Evolutionary conservation across 2,888 invertebrate genomes (phyloP), one percentile per base, ranked within the genome.

Genomic region (Drosophila nr. medialis): DNA sequence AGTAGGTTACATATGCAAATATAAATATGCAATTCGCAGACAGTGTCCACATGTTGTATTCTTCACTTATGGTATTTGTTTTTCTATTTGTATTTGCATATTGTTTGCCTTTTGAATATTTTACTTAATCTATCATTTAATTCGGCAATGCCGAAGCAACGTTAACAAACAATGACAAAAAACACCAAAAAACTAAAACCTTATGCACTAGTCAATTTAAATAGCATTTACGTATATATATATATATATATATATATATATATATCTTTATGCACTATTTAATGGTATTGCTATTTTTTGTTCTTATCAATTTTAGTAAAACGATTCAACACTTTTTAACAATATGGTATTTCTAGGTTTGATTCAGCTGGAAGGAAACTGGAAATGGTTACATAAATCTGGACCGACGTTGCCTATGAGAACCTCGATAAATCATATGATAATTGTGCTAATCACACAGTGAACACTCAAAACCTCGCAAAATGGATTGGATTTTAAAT

Each of bases 141-240:
- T 83, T 85, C 85, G 81, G 80, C 81, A 84, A 68, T 49, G 82
- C 80, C 82, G 82, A 84, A 81, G 55, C 60, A 66, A 66, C 38
- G 8, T 4, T 64, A 66, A 63, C 42, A 36, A 68, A 49, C 15
- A 36, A 34, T 27, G n/a, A 34, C 18, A 36, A 55, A 38, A 53
- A 42, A 56, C 38, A 60, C 59, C 15, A 45, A 45, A 72, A 42
- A 38, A 54, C 49, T 29, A 38, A 30, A 36, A 40, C 24, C 54
- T 51, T 59, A 64, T 65, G 32, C 42, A 62, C 18, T 50, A 64
- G 64, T 50, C 63, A 64, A 64, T 64, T 27, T 18, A 18, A 40
- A n/a, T 40, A 40, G 40, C 40, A 5, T 21, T 40, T 40, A 40
- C 10, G 4, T 4, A 40, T 10, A n/a, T 30, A 30, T 30, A 30